A percentile compares a stretch with the other conserved stretches of the same genome.
These are phyloP conservation scores for Busseola fusca DNA, from an alignment of 2,888 invertebrate species.

Conservation along the genomic window DNA sequence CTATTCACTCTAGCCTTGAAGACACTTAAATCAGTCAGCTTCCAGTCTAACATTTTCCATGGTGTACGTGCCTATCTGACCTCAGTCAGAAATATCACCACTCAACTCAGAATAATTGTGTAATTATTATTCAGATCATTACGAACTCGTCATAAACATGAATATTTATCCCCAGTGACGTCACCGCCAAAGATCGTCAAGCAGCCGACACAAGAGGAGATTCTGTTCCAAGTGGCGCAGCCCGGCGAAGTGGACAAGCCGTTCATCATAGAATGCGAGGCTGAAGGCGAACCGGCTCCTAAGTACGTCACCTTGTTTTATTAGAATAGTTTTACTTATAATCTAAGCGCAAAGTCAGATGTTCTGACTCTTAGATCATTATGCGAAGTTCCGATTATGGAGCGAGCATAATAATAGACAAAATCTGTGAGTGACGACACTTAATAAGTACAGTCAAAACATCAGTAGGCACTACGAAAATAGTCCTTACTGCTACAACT, in stretches of 20 bases:
- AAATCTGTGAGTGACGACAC: not conserved
- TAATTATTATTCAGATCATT: not conserved
- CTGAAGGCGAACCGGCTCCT: conserved; percentile 98
- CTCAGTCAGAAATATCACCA: not conserved
- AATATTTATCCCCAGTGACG: conserved; percentile 89
- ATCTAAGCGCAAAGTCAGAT: not conserved
- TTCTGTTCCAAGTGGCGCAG: conserved; percentile 96
- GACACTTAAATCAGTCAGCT: too few species aligned
- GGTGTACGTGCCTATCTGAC: not conserved
- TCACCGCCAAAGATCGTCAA: conserved; percentile 97
- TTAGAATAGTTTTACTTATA: conserved; percentile 14
- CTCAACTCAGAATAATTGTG: too few species aligned
- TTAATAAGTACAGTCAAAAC: not conserved
- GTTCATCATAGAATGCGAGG: conserved; percentile 98
- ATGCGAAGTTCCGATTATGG: not conserved
- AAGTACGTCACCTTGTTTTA: conserved; percentile 90
- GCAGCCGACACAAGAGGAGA: conserved; percentile 97
- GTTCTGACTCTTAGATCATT: conserved; percentile 13
- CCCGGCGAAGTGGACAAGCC: conserved; percentile 96
- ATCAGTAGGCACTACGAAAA: not conserved
- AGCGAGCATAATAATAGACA: not conserved
- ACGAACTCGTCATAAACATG: conserved; percentile 11
- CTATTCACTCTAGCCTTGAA: too few species aligned
- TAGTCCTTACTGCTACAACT: not conserved
- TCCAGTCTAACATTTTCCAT: not conserved